Evolutionary conservation across 2,888 invertebrate species (phyloP).

Genomic region (Blastobasis lacticolella): DNA sequence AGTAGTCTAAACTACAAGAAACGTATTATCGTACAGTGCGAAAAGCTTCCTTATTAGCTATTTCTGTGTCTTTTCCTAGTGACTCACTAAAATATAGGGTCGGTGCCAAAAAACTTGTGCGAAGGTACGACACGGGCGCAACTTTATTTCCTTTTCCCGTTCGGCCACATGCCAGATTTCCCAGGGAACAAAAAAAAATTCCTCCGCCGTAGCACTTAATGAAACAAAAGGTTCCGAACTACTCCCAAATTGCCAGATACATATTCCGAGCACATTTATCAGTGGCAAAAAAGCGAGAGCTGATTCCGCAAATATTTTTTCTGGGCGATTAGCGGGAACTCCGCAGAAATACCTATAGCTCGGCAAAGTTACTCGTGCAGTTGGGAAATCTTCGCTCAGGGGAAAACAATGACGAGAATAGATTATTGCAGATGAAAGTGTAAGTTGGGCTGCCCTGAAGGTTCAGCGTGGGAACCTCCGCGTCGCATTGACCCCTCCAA

Average conservation of each 20-base stretch:
- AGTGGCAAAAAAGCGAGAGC: conserved; percentile 53
- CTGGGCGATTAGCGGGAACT: conserved; percentile 66
- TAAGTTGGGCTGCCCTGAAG: conserved; percentile 25
- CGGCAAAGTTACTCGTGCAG: conserved; percentile 21
- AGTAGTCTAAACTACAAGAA: too few relatives aligned
- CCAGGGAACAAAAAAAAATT: conserved; percentile 26
- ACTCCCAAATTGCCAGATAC: conserved; percentile 51
- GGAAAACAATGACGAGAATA: conserved; percentile 18
- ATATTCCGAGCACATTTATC: conserved; percentile 63
- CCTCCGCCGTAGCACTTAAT: conserved; percentile 35
- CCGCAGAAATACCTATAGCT: conserved; percentile 56
- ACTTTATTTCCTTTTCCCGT: conserved; percentile 1
- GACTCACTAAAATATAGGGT: too few relatives aligned
- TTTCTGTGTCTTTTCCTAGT: too few relatives aligned
- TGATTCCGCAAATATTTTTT: conserved; percentile 70
- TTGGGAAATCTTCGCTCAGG: neutral
- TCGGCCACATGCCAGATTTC: conserved; percentile 25
- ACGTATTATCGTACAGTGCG: too few relatives aligned
- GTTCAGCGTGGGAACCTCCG: conserved; percentile 63
- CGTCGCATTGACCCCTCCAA: conserved; percentile 61
- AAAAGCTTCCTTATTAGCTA: too few relatives aligned
- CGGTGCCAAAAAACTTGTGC: neutral
- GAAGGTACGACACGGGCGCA: neutral
- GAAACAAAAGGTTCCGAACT: conserved; percentile 50
- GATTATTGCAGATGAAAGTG: conserved; percentile 14